Conservation (phyloP, 2,797 vertebrate genomes). For the Hoplostethus atlanticus region DNA sequence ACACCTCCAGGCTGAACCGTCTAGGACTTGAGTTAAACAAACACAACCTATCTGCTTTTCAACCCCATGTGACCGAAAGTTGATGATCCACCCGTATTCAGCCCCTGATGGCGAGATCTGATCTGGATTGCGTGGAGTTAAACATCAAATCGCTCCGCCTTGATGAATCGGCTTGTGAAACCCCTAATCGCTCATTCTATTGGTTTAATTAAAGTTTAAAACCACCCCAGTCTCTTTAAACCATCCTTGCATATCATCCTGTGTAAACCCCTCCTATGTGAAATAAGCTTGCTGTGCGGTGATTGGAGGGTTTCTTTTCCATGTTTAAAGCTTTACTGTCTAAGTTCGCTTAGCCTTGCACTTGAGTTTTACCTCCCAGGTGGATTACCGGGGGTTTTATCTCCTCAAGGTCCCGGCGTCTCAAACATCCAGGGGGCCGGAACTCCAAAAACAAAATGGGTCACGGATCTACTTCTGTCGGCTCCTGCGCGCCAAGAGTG, state of each 20-base stretch:
- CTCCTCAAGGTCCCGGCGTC: not conserved
- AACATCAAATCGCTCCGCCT: constrained; percentile 44
- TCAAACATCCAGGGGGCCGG: not conserved
- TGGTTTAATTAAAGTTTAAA: constrained; percentile 75
- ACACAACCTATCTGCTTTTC: not conserved
- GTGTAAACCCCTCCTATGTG: constrained; percentile 39
- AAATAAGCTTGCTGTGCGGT: constrained; percentile 19
- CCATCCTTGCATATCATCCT: constrained; percentile 47
- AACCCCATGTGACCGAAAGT: too few species aligned
- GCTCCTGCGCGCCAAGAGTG: not conserved
- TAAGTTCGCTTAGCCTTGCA: constrained; percentile 7
- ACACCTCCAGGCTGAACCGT: constrained; percentile 7
- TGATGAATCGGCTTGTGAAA: constrained; percentile 28
- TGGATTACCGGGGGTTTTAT: not conserved
- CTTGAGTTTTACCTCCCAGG: constrained; percentile 1
- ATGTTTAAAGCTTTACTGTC: not conserved
- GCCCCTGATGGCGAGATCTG: constrained; percentile 44
- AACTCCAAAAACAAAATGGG: not conserved
- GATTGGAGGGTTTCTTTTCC: constrained; percentile 13
- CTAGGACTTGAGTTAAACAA: constrained; percentile 13
- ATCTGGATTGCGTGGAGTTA: constrained; percentile 29
- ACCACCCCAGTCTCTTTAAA: constrained; percentile 60
- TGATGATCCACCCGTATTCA: not conserved
- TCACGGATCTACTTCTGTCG: not conserved
- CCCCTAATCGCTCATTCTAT: constrained; percentile 71